These are phyloP conservation scores for Globicephala melas DNA, from an alignment of 2,113 vertebrate species.

Conservation along the genomic window DNA sequence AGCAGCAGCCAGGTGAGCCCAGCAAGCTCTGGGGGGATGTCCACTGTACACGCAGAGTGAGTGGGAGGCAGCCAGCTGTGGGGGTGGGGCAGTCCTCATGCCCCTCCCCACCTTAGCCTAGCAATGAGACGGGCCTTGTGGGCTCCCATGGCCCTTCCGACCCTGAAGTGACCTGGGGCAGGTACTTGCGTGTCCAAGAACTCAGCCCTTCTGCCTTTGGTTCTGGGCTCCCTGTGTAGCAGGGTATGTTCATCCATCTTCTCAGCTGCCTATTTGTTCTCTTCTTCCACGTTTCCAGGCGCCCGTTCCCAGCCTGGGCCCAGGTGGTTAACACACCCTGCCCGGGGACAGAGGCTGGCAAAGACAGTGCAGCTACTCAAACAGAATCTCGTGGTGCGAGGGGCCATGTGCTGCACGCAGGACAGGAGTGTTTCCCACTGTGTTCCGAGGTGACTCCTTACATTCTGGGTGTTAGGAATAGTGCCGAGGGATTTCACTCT, in stretches of 20 bases:
- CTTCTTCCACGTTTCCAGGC: accelerated
- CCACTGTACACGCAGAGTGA: accelerated
- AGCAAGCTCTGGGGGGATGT: accelerated
- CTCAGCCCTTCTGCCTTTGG: neutral
- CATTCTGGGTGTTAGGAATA: accelerated
- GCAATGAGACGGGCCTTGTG: accelerated
- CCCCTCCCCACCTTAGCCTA: neutral
- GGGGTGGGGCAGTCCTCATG: neutral
- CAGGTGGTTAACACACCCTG: too few relatives aligned
- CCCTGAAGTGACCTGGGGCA: neutral
- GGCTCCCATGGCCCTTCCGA: accelerated
- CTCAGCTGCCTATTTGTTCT: neutral
- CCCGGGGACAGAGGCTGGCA: too few relatives aligned
- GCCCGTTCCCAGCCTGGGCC: neutral
- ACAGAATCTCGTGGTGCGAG: neutral
- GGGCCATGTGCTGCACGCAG: accelerated
- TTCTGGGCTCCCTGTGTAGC: neutral
- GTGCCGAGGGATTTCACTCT: neutral
- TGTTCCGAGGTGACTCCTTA: accelerated
- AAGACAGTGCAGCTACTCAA: accelerated
- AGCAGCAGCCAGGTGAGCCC: neutral
- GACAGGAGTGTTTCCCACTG: accelerated
- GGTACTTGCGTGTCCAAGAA: neutral
- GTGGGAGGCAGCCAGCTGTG: too few relatives aligned
- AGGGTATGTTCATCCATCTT: accelerated